Percentiles rank a stretch among this genome's conserved stretches.
Evolutionary conservation across 2,113 vertebrate species (phyloP).

Genomic region (Trachemys scripta): DNA sequence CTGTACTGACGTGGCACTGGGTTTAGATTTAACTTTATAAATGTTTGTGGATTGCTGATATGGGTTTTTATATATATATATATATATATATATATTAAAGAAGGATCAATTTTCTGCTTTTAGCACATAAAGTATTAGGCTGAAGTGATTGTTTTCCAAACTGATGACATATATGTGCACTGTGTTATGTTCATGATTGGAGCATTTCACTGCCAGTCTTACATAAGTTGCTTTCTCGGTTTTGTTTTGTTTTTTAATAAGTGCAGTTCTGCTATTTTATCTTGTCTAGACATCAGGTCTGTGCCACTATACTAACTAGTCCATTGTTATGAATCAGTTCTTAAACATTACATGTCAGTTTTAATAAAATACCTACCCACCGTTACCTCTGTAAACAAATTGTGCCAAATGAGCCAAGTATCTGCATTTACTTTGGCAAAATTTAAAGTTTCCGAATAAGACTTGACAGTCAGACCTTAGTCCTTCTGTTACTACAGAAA

Average conservation of each 20-base stretch:
- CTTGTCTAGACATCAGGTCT: constrained; percentile 89
- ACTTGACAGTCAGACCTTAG: constrained; percentile 1
- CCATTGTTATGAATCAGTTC: constrained; percentile 66
- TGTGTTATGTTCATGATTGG: constrained; percentile 45
- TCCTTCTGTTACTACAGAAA: constrained; percentile 16
- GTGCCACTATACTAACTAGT: constrained; percentile 60
- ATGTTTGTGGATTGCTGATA: background rate
- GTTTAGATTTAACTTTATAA: background rate
- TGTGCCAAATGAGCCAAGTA: constrained; percentile 19
- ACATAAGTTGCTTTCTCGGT: constrained; percentile 65
- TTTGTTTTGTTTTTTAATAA: constrained; percentile 62
- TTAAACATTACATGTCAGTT: constrained; percentile 45
- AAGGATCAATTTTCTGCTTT: constrained; percentile 45
- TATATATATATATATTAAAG: background rate
- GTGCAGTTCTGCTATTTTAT: constrained; percentile 67
- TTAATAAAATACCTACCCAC: constrained; percentile 48
- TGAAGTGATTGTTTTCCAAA: constrained; percentile 19
- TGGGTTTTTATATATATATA: background rate
- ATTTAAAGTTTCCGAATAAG: constrained; percentile 31
- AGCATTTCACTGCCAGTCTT: constrained; percentile 44
- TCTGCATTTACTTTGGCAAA: constrained; percentile 39
- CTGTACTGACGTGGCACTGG: background rate
- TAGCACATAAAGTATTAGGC: constrained; percentile 18
- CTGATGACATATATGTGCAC: constrained; percentile 49
- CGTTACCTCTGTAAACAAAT: constrained; percentile 39